These are phyloP conservation scores for Neostethus bicornis DNA, from an alignment of 2,797 vertebrate genomes.

Conservation along the genomic window DNA sequence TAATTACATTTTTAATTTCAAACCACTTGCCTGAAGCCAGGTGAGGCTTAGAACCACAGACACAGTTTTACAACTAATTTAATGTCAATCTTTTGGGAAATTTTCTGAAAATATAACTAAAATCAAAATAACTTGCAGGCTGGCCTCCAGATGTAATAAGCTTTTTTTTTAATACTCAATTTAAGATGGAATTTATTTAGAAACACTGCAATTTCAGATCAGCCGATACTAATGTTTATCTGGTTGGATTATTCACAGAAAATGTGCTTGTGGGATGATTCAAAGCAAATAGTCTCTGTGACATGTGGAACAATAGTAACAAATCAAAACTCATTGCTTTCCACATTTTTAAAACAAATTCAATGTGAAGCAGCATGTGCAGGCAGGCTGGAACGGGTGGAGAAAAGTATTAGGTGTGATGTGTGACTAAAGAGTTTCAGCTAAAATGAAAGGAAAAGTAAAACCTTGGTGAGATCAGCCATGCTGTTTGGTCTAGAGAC, in stretches of 20 bases:
- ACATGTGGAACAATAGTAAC: not conserved
- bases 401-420: no score
- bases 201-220: constrained; percentile 19
- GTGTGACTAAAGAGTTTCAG: no score
- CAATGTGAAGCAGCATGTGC: no score
- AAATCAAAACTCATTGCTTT: no score
- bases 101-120: constrained; percentile 34
- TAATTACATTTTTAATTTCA: constrained; percentile 68
- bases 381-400: no score
- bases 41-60: constrained; percentile 16
- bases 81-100: constrained; percentile 36
- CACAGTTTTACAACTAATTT: constrained; percentile 16
- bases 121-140: constrained; percentile 21
- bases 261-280: constrained; percentile 29
- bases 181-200: constrained; percentile 24
- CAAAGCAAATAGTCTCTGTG: constrained; percentile 16
- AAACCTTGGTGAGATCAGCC: no score
- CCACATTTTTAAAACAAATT: no score
- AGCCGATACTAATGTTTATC: constrained; percentile 21
- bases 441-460: no score
- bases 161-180: constrained; percentile 36
- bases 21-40: constrained; percentile 33
- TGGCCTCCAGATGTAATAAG: constrained; percentile 31
- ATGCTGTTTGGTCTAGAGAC: no score
- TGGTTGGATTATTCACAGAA: not conserved